Base-by-base conservation (phyloP, 2,113 vertebrate genomes). In the Sander lucioperca region DNA sequence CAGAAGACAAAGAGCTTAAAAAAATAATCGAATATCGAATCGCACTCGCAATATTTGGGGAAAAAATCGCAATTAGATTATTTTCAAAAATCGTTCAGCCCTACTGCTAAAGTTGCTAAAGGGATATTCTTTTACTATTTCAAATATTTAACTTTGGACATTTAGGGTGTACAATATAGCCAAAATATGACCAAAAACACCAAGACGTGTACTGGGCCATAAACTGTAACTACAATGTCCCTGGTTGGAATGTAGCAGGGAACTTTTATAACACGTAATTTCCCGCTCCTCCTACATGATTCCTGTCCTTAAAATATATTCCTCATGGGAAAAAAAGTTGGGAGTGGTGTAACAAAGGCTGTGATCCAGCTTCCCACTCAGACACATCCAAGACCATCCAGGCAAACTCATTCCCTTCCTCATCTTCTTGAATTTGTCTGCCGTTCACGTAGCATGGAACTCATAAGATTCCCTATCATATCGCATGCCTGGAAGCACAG, bases 381-480 rank as follows among this genome's bases (percentile, higher is more conserved):
- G 54, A 45, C 66, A 61, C 69, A 66, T 70, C 74, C 15, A 4
- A 54, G 64, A 57, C 15, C 33, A 59, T 15, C 5, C 39, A 10
- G 14, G 48, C 15, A 33, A 71, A 70, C 48, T 73, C 47, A 27
- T 33, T 51, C 47, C 63, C 33, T 36, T 54, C 50, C 21, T 51
- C 68, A 43, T 57, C 47, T 7, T 33, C 23, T 12, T 45, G 15
- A n/a, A 16, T n/a, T 63, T 3, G 8, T 30, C 57, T 68, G 77
- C 56, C 57, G 25, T 51, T 36, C 47, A 58, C 14, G 50, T 54
- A 16, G 45, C 43, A 51, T 19, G 16, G 9, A 51, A 11, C 62
- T 73, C 75, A n/a, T 48, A 12, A 30, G 63, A 58, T 19, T n/a
- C 39, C 77, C 67, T 63, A 79, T 83, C 79, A 30, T 27, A 63